phyloP scores from a whole-genome alignment of 2,888 invertebrate genomes.

The Erebia ligea region DNA sequence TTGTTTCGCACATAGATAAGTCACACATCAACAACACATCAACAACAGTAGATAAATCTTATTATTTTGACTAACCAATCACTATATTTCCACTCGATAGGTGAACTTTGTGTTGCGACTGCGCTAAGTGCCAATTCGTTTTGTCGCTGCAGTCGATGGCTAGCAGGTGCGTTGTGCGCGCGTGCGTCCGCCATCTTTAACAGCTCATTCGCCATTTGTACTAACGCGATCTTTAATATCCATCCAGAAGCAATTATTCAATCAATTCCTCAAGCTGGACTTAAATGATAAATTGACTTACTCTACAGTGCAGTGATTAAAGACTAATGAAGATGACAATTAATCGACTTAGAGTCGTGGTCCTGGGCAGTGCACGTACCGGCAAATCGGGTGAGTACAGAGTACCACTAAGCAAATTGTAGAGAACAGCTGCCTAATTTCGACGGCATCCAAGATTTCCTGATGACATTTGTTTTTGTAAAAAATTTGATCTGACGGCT shows the following conservation, averaged over 20 bases:
- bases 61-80: slow-evolving; percentile 12
- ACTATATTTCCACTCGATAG: slow-evolving; percentile 35
- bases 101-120: slow-evolving; percentile 52
- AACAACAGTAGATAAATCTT: slow-evolving; percentile 5
- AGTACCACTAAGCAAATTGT: slow-evolving; percentile 59
- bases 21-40: slow-evolving; percentile 15
- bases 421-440: slow-evolving; percentile 47
- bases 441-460: slow-evolving; percentile 46
- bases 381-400: slow-evolving; percentile 90
- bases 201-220: slow-evolving; percentile 71
- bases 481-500: slow-evolving; percentile 43
- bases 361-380: slow-evolving; percentile 88
- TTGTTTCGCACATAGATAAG: slow-evolving; percentile 5
- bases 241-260: slow-evolving; percentile 22
- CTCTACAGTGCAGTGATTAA: slow-evolving; percentile 49
- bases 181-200: slow-evolving; percentile 69
- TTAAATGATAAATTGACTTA: slow-evolving; percentile 50
- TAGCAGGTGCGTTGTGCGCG: slow-evolving; percentile 78
- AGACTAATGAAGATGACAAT: slow-evolving; percentile 87
- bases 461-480: slow-evolving; percentile 44
- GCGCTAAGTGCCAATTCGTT: slow-evolving; percentile 74
- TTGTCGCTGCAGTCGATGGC: slow-evolving; percentile 73
- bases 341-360: slow-evolving; percentile 90
- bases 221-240: slow-evolving; percentile 60
- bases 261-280: slow-evolving; percentile 39